Evolutionary conservation across 2,797 vertebrate genomes (phyloP).

Genomic region (Chiloscyllium punctatum): DNA sequence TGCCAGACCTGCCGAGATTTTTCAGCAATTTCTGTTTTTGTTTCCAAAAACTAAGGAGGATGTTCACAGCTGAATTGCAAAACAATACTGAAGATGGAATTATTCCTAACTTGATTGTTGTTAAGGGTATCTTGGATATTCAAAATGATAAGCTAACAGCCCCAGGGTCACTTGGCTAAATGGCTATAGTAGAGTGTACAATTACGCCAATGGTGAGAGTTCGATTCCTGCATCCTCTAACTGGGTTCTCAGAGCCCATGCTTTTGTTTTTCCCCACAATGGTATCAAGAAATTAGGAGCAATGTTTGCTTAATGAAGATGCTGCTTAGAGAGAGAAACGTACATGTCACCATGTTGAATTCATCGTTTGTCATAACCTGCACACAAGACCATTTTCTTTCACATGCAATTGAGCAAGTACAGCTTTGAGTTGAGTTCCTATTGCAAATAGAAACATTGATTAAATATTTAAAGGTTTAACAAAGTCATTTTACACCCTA

Average conservation of each 20-base stretch:
- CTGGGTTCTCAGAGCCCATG: background rate
- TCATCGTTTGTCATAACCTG: constrained; percentile 60
- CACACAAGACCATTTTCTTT: constrained; percentile 53
- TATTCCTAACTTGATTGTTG: constrained; percentile 80
- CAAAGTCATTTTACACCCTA: constrained; percentile 59
- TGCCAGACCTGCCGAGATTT: too few species aligned
- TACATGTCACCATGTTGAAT: constrained; percentile 45
- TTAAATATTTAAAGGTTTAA: constrained; percentile 67
- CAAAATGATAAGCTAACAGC: constrained; percentile 75
- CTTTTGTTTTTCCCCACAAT: background rate
- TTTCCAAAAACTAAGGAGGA: constrained; percentile 51
- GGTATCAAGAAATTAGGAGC: background rate
- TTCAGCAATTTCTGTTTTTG: too few species aligned
- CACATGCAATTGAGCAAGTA: constrained; percentile 61
- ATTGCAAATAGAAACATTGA: constrained; percentile 64
- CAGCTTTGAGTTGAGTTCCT: constrained; percentile 61
- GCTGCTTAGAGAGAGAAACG: constrained; percentile 42
- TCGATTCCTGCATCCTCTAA: background rate
- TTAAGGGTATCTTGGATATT: constrained; percentile 77
- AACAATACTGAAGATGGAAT: constrained; percentile 76
- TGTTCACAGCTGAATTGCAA: constrained; percentile 78
- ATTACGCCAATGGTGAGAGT: background rate
- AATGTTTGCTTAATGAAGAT: background rate
- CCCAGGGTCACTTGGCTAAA: too few species aligned
- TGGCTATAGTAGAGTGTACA: background rate